Evolutionary conservation across 2,113 vertebrate species (phyloP).

Genomic region (Caretta caretta): DNA sequence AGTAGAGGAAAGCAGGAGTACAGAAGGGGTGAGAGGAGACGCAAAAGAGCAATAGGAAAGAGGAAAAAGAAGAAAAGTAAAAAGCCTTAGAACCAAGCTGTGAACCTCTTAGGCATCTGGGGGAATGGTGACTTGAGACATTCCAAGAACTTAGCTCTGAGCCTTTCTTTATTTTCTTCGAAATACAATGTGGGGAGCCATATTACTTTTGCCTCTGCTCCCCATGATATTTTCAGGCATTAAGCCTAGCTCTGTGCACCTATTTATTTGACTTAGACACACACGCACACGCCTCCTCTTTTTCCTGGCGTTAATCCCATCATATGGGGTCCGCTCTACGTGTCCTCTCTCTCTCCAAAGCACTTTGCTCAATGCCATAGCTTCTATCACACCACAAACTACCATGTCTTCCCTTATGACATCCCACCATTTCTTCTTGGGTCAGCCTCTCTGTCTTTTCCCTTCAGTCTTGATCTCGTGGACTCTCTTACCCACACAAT

Average conservation of each 20-base stretch:
- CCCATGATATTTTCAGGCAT: not conserved
- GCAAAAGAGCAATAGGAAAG: not conserved
- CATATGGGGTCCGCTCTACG: not conserved
- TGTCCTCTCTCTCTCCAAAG: not conserved
- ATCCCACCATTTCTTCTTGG: not conserved
- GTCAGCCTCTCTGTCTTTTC: not conserved
- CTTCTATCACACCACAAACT: not conserved
- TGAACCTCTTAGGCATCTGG: not conserved
- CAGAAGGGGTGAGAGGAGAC: not conserved
- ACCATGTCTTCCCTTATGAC: not conserved
- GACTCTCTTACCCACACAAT: not conserved
- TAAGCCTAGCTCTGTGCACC: not conserved
- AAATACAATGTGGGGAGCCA: fast-evolving
- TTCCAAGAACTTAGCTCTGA: fast-evolving
- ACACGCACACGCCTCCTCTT: not conserved
- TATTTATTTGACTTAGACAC: not conserved
- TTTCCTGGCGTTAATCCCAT: not conserved
- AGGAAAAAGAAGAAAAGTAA: not conserved
- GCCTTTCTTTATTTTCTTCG: not conserved
- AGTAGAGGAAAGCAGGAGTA: not conserved
- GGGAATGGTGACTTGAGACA: not conserved
- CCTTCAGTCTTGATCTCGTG: not conserved
- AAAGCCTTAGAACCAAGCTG: not conserved
- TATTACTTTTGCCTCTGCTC: fast-evolving
- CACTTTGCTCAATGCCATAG: not conserved